These are phyloP conservation scores for Trisateles emortualis DNA, from an alignment of 2,888 invertebrate species.

Conservation along the genomic window DNA sequence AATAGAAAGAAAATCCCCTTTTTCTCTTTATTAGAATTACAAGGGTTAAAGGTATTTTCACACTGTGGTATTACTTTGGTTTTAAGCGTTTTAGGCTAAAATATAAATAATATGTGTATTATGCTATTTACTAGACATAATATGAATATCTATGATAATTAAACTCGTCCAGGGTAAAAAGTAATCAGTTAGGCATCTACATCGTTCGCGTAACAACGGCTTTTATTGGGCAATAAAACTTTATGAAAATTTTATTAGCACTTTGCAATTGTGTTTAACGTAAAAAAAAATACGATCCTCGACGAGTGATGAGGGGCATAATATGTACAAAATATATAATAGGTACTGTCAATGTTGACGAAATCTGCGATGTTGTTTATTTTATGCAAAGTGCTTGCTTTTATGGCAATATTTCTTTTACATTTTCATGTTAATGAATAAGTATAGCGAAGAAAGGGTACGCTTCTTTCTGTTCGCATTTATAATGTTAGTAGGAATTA, in stretches of 20 bases:
- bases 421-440: no score
- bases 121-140: no score
- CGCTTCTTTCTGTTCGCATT: no score
- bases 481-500: no score
- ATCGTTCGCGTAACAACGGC: constrained; percentile 30
- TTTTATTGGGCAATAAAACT: constrained; percentile 54
- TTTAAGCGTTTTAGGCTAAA: no score
- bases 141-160: no score
- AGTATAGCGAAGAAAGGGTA: no score
- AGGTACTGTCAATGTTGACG: constrained; percentile 14
- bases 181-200: constrained; percentile 33
- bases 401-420: background rate
- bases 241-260: constrained; percentile 59
- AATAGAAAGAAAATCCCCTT: no score
- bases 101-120: no score
- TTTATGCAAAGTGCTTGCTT: background rate
- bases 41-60: no score
- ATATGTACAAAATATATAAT: constrained; percentile 13
- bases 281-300: constrained; percentile 46
- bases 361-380: constrained; percentile 10
- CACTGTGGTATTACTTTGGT: no score
- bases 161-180: constrained; percentile 15
- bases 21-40: no score
- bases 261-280: constrained; percentile 41
- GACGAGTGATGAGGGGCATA: constrained; percentile 16